Evolutionary conservation across 2,797 vertebrate genomes (phyloP).

Genomic region (Melanotaenia pygmaea): DNA sequence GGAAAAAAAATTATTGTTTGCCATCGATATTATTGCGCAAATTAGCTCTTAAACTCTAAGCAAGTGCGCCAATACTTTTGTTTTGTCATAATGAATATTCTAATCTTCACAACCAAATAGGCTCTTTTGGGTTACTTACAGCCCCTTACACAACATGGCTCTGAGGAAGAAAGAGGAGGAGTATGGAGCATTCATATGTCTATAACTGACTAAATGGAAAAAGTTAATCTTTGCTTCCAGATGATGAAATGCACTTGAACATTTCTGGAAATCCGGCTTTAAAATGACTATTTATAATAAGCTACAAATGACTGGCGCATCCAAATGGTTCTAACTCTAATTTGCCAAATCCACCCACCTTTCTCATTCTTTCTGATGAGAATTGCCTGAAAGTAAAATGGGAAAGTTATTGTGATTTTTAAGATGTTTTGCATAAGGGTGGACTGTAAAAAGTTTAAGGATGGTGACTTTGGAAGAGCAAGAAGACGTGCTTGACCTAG

Average conservation of each 20-base stretch:
- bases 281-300: no score
- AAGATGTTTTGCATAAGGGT: not conserved
- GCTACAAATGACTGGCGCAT: no score
- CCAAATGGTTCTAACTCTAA: not conserved
- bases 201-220: conserved; percentile 10
- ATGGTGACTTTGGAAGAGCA: not conserved
- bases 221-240: not conserved
- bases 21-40: not conserved
- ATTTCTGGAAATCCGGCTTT: no score
- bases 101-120: not conserved
- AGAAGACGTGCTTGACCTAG: not conserved
- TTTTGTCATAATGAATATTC: not conserved
- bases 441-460: not conserved
- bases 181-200: not conserved
- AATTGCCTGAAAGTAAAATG: conserved; percentile 3
- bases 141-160: not conserved
- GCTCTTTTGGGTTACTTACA: not conserved
- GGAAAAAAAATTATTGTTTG: no score
- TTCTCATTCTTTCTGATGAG: not conserved
- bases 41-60: conserved; percentile 1
- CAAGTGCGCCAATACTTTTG: not conserved
- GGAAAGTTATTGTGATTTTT: conserved; percentile 1
- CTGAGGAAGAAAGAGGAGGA: not conserved
- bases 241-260: not conserved
- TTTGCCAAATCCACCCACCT: not conserved